Evolutionary conservation across 2,888 invertebrate genomes (phyloP), one percentile per base, ranked within the genome.

Genomic region (Acronicta leporina): DNA sequence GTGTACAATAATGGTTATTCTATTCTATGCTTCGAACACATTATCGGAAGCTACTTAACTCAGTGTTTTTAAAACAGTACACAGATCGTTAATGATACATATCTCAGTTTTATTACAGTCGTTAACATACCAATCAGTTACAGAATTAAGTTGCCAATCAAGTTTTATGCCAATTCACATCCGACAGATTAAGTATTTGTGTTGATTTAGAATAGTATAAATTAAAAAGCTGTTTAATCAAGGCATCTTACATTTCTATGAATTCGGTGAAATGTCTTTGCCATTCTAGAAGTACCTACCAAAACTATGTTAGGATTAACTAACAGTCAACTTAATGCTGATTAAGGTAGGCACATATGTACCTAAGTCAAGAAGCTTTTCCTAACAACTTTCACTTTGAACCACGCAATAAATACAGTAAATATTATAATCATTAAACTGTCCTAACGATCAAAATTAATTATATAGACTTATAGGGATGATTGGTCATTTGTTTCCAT

Each of bases 381-480:
- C 46, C 14, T 8, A 27, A 44, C 40, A 33, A 61, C 58, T 73
- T 76, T 73, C 69, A 50, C 58, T 46, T 35, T 38, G 6, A 45
- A 13, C 14, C 10, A 55, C 20, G 43, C 44, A 53, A 38, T 64
- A 68, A 68, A 64, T 76, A 64, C 57, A 53, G 41, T 61, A 64
- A 68, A 64, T 76, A 64, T 59, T 44, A 33, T 53, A 52, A 59
- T 73, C 54, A 72, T 51, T 15, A 13, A 15, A 15, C 16, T 30
- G 44, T 33, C 62, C 47, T 8, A 67, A 40, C 33, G 40, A 30
- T 60, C 49, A 50, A 40, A 59, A 67, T 58, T 67, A 55, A 68
- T 58, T 61, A 54, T 61, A 54, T 63, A 41, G 44, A 63, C 69
- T 38, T 73, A 48, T 71, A 73, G 45, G 47, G 53, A 44, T 38